Percentiles rank a stretch among this genome's conserved stretches.
Conservation (phyloP, 2,888 invertebrate genomes). For the Leptopterna dolabrata region DNA sequence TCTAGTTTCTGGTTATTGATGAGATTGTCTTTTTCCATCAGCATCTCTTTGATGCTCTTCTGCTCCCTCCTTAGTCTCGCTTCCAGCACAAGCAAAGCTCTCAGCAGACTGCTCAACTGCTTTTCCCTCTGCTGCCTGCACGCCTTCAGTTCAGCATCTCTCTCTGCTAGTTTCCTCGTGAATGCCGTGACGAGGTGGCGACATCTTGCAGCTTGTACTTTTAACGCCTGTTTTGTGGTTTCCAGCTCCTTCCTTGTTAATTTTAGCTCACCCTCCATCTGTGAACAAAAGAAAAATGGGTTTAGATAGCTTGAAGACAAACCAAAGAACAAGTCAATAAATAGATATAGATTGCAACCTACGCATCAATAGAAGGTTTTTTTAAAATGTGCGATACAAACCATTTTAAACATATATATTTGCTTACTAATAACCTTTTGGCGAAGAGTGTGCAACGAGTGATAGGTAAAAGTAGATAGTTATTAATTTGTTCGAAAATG, state of each 20-base stretch:
- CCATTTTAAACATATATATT: background rate
- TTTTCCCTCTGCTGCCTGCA: slow-evolving; percentile 76
- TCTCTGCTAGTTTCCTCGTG: slow-evolving; percentile 72
- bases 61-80: slow-evolving; percentile 80
- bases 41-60: slow-evolving; percentile 75
- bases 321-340: background rate
- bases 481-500: too few species aligned
- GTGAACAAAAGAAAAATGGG: slow-evolving; percentile 47
- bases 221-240: slow-evolving; percentile 75
- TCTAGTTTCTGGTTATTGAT: slow-evolving; percentile 78
- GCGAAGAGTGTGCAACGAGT: too few species aligned
- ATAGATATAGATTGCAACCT: background rate
- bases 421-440: too few species aligned
- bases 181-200: slow-evolving; percentile 77
- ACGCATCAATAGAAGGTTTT: too few species aligned
- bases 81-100: slow-evolving; percentile 78
- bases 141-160: slow-evolving; percentile 73
- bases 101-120: slow-evolving; percentile 77
- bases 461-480: too few species aligned
- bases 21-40: slow-evolving; percentile 78
- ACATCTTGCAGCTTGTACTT: slow-evolving; percentile 75
- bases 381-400: too few species aligned
- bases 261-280: slow-evolving; percentile 61
- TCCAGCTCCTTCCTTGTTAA: slow-evolving; percentile 71
- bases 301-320: background rate